Conservation (phyloP, 2,888 invertebrate species). For the Phalera bucephala region DNA sequence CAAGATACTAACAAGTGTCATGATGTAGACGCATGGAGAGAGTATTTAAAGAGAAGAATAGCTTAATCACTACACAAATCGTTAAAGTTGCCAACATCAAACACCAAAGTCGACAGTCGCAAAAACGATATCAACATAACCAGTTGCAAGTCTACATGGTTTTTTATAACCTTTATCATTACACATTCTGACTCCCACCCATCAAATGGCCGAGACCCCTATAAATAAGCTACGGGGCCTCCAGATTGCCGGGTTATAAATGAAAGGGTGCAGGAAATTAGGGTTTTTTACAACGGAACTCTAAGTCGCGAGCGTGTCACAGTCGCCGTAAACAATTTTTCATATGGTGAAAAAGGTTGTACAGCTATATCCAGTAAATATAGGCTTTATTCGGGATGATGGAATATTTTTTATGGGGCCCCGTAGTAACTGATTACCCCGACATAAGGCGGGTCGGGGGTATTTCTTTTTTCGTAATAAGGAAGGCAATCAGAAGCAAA, state of each 20-base stretch:
- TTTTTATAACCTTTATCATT: slow-evolving; percentile 77
- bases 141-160: slow-evolving; percentile 42
- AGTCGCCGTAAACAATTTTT: slow-evolving; percentile 74
- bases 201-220: slow-evolving; percentile 73
- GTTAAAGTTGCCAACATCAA: too few species aligned
- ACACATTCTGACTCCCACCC: slow-evolving; percentile 74
- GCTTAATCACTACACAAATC: too few species aligned
- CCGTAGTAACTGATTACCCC: slow-evolving; percentile 50
- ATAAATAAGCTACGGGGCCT: slow-evolving; percentile 77
- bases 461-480: slow-evolving; percentile 29
- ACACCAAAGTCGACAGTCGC: too few species aligned
- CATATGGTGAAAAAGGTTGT: slow-evolving; percentile 64
- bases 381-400: slow-evolving; percentile 59
- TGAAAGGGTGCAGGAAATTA: slow-evolving; percentile 83
- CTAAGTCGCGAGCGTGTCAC: slow-evolving; percentile 56
- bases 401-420: slow-evolving; percentile 56
- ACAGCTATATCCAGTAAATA: slow-evolving; percentile 55
- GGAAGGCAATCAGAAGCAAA: slow-evolving; percentile 32
- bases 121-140: too few species aligned
- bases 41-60: too few species aligned
- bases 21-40: too few species aligned
- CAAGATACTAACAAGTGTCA: too few species aligned
- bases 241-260: slow-evolving; percentile 80
- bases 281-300: slow-evolving; percentile 78
- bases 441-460: slow-evolving; percentile 34